phyloP scores from a whole-genome alignment of 1,140 invertebrate genomes.

The Laodelphax striatellus region DNA sequence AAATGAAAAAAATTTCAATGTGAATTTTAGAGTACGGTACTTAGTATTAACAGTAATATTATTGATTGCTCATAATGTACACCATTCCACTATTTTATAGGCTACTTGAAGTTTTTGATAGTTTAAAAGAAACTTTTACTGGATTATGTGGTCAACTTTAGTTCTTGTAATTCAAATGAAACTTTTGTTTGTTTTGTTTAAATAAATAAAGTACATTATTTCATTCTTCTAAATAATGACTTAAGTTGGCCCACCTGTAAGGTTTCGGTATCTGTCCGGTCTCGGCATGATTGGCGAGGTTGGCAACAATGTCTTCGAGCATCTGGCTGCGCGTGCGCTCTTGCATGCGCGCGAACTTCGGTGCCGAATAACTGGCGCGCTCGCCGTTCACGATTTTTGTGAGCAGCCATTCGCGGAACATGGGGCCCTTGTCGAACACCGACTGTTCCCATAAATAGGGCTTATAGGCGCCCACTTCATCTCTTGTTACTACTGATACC shows the following conservation, averaged over 20 bases:
- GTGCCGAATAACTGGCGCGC: constrained; percentile 88
- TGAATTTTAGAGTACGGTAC: too few species aligned
- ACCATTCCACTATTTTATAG: too few species aligned
- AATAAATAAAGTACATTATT: too few species aligned
- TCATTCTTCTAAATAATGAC: too few species aligned
- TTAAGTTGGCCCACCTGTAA: constrained; percentile 50
- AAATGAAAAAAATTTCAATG: too few species aligned
- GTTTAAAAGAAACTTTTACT: too few species aligned
- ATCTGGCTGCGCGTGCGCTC: constrained; percentile 80
- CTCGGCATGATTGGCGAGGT: constrained; percentile 86
- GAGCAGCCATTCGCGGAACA: constrained; percentile 86
- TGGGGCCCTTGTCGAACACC: constrained; percentile 83
- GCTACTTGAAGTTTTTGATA: too few species aligned
- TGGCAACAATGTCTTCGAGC: constrained; percentile 89
- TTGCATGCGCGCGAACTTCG: constrained; percentile 92
- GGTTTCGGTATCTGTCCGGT: constrained; percentile 93
- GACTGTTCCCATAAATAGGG: constrained; percentile 90
- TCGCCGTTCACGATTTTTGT: constrained; percentile 98
- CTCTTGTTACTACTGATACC: constrained; percentile 83
- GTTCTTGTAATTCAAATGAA: too few species aligned
- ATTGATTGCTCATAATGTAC: too few species aligned
- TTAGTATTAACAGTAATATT: too few species aligned
- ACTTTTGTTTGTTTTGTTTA: too few species aligned
- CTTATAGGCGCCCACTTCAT: constrained; percentile 95
- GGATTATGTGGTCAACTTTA: too few species aligned